Evolutionary conservation across 2,113 vertebrate genomes (phyloP).

Genomic region (Caretta caretta): DNA sequence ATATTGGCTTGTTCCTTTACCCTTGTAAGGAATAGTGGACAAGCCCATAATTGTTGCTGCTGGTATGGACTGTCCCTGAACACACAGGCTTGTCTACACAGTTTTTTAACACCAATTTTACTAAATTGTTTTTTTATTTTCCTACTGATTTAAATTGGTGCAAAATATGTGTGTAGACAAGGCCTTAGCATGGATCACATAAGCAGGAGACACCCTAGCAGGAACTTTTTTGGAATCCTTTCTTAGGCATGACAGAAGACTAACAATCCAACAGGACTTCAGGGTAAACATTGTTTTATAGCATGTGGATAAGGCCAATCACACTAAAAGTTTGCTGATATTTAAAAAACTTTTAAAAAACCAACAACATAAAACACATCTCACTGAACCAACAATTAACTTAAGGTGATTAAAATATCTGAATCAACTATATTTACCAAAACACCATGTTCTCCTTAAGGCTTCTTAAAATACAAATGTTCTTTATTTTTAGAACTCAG

Average conservation of each 20-base stretch:
- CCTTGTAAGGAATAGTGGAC: background rate
- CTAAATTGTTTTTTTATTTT: background rate
- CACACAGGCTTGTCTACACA: background rate
- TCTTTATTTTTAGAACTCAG: slow-evolving; percentile 76
- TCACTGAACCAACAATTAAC: background rate
- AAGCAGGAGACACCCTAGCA: background rate
- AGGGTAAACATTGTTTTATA: background rate
- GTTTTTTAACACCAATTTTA: background rate
- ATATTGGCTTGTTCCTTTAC: background rate
- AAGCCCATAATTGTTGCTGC: background rate
- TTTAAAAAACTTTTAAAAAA: background rate
- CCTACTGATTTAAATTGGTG: background rate
- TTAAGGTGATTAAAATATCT: slow-evolving; percentile 25
- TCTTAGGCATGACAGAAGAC: background rate
- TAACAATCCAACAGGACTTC: background rate
- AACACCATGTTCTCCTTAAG: slow-evolving; percentile 39
- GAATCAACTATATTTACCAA: slow-evolving; percentile 44
- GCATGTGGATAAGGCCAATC: slow-evolving; percentile 18
- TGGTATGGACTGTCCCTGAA: background rate
- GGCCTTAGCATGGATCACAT: background rate
- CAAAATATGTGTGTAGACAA: background rate
- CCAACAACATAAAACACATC: background rate
- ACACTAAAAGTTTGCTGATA: background rate
- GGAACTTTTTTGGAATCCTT: background rate
- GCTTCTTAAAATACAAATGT: slow-evolving; percentile 68